Conservation (phyloP, 2,797 vertebrate genomes). For the Nyctibius grandis region DNA sequence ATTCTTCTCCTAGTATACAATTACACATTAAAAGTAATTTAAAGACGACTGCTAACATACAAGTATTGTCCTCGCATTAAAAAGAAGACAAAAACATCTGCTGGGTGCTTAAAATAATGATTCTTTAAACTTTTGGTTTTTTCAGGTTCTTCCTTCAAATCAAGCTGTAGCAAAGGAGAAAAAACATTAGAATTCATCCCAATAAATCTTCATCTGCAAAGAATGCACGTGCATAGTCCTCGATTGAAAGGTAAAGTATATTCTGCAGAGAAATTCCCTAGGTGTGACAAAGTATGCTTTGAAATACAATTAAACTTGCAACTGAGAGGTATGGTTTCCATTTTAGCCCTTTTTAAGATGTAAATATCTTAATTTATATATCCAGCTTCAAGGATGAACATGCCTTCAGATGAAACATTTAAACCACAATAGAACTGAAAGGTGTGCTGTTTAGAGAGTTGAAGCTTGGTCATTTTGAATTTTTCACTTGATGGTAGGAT, state of each 20-base stretch:
- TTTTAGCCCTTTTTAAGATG: neutral
- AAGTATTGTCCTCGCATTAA: neutral
- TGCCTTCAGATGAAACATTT: neutral
- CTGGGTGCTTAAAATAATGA: constrained; percentile 18
- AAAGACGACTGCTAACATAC: neutral
- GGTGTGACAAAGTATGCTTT: neutral
- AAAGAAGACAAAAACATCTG: constrained; percentile 14
- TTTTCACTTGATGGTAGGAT: neutral
- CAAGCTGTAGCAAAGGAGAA: constrained; percentile 96
- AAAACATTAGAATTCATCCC: constrained; percentile 96
- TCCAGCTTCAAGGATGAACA: neutral
- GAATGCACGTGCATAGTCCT: constrained; percentile 93
- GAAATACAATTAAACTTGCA: neutral
- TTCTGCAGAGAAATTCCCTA: neutral
- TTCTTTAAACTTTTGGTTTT: constrained; percentile 37
- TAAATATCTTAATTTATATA: neutral
- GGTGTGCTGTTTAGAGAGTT: neutral
- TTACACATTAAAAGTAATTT: constrained; percentile 40
- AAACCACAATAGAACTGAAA: neutral
- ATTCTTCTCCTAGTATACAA: constrained; percentile 15
- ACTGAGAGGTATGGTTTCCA: neutral
- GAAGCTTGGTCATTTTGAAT: neutral
- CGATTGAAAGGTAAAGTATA: constrained; percentile 85
- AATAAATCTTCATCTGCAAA: constrained; percentile 94
- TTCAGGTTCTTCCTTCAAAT: constrained; percentile 92